Evolutionary conservation across 1,140 invertebrate species (phyloP), one percentile per base, ranked within the genome.

Genomic region (Eriocheir sinensis): DNA sequence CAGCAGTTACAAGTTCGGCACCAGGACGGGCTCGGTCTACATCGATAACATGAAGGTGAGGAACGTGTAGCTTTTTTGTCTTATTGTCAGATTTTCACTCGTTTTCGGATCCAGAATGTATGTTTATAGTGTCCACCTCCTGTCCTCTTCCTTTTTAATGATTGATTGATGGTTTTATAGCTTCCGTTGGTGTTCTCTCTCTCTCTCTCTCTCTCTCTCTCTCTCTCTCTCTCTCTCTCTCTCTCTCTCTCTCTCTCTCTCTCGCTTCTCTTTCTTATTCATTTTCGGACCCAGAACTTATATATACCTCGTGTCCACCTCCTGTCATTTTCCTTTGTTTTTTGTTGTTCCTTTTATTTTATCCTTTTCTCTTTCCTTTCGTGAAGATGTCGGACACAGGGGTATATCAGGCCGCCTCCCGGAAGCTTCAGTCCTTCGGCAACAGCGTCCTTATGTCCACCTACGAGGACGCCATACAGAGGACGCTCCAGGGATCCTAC

Each of bases 1-100:
- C 30, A 95, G 92, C 27, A 72, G 95, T 30, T 92, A 95, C 81
- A 88, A 53, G 79, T 96, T 95, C 30, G 95, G 95, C 6, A 95
- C 94, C 0, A 36, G 95, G 12, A 83, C 90, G 30, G 95, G 95
- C 0, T 96, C 95, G n/a, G 94, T 96, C 17, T 96, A 96, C 89
- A 89, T 95, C 30, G 80, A 95, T 91, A 96, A 96, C 83, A 72
- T 96, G 41, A 94, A 95, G 93, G 95, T 96, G 30, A 36, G 80
- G 40, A 41, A 27, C 8, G 44, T 60, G 0, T 21, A 48, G 15
- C n/a, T n/a, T n/a, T n/a, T n/a, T n/a, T n/a, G n/a, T n/a, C n/a
- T n/a, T n/a, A n/a, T n/a, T n/a, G n/a, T n/a, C n/a, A n/a, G n/a
- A n/a, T n/a, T n/a, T n/a, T n/a, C n/a, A n/a, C n/a, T n/a, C n/a